Evolutionary conservation across 2,113 vertebrate species (phyloP).

Genomic region (Danio rerio): DNA sequence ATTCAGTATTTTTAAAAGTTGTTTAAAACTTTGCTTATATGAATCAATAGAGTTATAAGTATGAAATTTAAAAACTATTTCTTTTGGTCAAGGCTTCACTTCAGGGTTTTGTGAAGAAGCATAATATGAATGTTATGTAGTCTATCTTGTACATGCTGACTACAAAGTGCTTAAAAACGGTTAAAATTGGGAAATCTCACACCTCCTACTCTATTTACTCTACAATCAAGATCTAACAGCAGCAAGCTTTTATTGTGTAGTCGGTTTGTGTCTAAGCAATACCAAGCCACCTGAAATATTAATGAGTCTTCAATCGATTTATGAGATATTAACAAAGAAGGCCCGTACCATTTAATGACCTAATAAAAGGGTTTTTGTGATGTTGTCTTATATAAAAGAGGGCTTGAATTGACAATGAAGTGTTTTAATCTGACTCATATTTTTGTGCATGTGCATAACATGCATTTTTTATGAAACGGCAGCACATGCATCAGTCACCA

Average conservation of each 20-base stretch:
- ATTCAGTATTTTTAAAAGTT: too few relatives aligned
- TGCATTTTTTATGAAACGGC: neutral
- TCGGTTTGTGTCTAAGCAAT: neutral
- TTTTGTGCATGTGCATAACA: neutral
- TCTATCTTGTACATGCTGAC: neutral
- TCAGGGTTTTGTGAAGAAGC: too few relatives aligned
- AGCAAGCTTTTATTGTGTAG: neutral
- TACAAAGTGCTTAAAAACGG: neutral
- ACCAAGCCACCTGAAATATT: neutral
- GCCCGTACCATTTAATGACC: neutral
- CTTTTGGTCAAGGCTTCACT: too few relatives aligned
- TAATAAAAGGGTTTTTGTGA: neutral
- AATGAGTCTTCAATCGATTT: neutral
- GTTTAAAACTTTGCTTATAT: too few relatives aligned
- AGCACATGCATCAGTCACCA: too few relatives aligned
- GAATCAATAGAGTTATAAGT: too few relatives aligned
- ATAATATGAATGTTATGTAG: neutral
- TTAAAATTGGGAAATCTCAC: neutral
- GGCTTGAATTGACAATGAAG: neutral
- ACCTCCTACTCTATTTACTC: neutral
- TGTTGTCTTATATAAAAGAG: neutral
- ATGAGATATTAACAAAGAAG: slow-evolving; percentile 1
- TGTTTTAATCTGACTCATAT: too few relatives aligned
- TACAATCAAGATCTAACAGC: neutral
- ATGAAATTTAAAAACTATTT: too few relatives aligned